Conservation (phyloP, 2,113 vertebrate species). For the Phylloscopus trochilus region DNA sequence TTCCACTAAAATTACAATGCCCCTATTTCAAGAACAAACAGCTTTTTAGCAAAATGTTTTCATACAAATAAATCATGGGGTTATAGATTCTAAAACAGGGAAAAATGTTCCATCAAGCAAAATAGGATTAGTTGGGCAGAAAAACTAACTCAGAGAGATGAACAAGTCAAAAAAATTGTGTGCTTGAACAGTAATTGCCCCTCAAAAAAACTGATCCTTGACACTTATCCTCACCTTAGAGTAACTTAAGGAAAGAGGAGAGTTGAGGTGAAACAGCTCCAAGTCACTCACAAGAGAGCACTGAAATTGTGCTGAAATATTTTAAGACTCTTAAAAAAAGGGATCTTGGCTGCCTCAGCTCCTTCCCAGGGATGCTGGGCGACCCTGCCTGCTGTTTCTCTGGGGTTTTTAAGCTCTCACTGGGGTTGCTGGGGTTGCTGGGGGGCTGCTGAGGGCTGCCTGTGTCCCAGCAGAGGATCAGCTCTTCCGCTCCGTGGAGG, state of each 20-base stretch:
- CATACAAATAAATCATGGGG: neutral
- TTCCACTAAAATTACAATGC: neutral
- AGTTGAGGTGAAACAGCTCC: neutral
- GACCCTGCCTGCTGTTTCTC: fast-evolving
- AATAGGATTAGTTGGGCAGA: neutral
- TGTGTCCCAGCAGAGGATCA: slow-evolving; percentile 79
- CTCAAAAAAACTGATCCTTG: neutral
- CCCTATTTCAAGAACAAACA: neutral
- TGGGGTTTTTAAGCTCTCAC: neutral
- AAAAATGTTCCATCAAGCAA: neutral
- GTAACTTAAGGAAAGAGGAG: neutral
- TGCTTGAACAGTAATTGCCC: fast-evolving
- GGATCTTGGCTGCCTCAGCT: neutral
- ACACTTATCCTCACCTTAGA: fast-evolving
- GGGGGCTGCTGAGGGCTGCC: neutral
- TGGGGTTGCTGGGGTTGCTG: neutral
- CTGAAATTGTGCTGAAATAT: neutral
- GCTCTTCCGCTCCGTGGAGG: slow-evolving; percentile 89
- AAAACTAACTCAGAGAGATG: neutral
- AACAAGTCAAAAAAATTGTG: neutral
- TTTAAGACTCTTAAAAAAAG: neutral
- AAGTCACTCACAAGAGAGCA: neutral
- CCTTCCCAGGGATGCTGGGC: neutral
- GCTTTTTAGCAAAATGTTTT: neutral
- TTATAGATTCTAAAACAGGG: neutral